Conservation (phyloP, 2,113 vertebrate species). For the Mola mola region DNA sequence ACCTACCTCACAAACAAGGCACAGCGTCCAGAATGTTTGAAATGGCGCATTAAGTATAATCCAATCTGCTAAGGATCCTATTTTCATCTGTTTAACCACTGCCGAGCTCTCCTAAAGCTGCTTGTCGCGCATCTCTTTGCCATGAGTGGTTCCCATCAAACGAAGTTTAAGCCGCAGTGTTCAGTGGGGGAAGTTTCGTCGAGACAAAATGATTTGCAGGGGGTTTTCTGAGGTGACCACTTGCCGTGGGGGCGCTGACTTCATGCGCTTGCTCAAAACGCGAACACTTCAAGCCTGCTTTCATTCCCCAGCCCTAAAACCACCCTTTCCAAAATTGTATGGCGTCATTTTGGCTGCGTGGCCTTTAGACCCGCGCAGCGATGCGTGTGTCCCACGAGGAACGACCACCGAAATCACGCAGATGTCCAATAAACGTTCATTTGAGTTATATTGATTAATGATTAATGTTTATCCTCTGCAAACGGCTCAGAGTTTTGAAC, state of each 20-base stretch:
- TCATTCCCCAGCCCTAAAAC: slow-evolving; percentile 8
- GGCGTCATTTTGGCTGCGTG: slow-evolving; percentile 35
- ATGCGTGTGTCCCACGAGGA: slow-evolving; percentile 1
- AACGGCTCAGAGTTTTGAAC: slow-evolving; percentile 27
- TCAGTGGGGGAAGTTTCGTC: slow-evolving; percentile 21
- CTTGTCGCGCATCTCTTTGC: slow-evolving; percentile 51
- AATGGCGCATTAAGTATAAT: slow-evolving; percentile 76
- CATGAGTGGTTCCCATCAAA: slow-evolving; percentile 52
- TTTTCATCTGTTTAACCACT: slow-evolving; percentile 75
- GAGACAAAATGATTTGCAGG: slow-evolving; percentile 37
- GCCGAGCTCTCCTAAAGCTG: slow-evolving; percentile 56
- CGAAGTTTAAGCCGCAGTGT: slow-evolving; percentile 38
- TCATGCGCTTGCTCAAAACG: slow-evolving; percentile 39
- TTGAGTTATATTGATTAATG: slow-evolving; percentile 61
- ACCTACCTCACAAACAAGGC: slow-evolving; percentile 71
- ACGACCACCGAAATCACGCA: slow-evolving; percentile 29
- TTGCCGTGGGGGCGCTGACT: neutral
- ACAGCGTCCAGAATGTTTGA: slow-evolving; percentile 75
- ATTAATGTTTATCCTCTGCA: slow-evolving; percentile 57
- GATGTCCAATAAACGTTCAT: slow-evolving; percentile 48
- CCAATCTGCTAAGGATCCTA: slow-evolving; percentile 74
- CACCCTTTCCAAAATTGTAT: slow-evolving; percentile 46
- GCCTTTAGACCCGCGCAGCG: slow-evolving; percentile 27
- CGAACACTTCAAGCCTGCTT: slow-evolving; percentile 25
- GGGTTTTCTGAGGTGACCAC: slow-evolving; percentile 57